Conservation (phyloP, 2,888 invertebrate genomes). For the Sussaba pulchella region DNA sequence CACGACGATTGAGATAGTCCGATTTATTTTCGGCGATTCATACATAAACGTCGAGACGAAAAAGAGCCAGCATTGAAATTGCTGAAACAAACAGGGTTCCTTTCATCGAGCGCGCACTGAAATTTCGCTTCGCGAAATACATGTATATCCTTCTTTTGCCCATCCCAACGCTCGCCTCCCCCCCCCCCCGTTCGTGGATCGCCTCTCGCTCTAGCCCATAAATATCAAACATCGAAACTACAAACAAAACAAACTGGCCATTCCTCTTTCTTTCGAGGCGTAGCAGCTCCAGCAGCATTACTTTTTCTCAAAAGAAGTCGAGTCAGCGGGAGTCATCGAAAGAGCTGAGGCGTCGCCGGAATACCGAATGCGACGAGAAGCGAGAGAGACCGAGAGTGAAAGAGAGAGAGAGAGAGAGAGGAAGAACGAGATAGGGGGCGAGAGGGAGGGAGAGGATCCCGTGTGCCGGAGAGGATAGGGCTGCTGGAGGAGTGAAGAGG, state of each 20-base stretch:
- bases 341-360: constrained; percentile 76
- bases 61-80: constrained; percentile 51
- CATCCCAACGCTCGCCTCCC: neutral
- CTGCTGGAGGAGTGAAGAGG: constrained; percentile 64
- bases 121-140: constrained; percentile 37
- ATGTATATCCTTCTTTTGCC: constrained; percentile 1
- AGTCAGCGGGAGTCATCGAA: constrained; percentile 78
- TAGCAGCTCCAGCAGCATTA: constrained; percentile 29
- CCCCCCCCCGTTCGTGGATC: neutral
- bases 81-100: constrained; percentile 53
- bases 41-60: constrained; percentile 42
- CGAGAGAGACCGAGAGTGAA: constrained; percentile 62
- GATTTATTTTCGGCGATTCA: constrained; percentile 56
- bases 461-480: constrained; percentile 61
- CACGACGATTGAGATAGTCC: constrained; percentile 50
- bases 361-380: constrained; percentile 71
- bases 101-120: constrained; percentile 30
- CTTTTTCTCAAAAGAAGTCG: constrained; percentile 62
- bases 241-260: constrained; percentile 58
- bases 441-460: constrained; percentile 49
- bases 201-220: constrained; percentile 39
- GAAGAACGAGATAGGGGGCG: too few species aligned
- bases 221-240: constrained; percentile 56
- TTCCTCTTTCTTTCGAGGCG: constrained; percentile 48
- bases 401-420: constrained; percentile 55